Base-by-base conservation (phyloP, 2,113 vertebrate species). In the Macquaria australasica region DNA sequence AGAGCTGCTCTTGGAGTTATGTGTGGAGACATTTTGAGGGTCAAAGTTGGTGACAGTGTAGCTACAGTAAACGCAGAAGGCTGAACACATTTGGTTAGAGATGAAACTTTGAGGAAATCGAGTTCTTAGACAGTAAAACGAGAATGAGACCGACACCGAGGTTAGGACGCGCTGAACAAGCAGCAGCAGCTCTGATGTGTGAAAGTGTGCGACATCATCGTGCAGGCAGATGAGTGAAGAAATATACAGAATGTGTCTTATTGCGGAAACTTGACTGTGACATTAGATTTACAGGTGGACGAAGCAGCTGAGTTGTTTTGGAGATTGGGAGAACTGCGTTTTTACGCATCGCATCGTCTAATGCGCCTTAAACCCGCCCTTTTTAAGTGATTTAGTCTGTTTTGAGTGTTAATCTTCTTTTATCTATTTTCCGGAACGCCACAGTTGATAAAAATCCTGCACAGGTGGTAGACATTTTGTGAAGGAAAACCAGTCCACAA, bases 91-190 rank as follows among this genome's bases (percentile, higher is more conserved):
- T 45, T 55, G 16, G 58, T 21, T 68, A 31, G 0, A 4, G 6
- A 8, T 25, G 18, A 77, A 90, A 90, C 72, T 86, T 87, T 73
- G 16, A 51, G 21, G 41, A 51, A 20, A 37, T 62, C 8, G 11
- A 23, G 23, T 37, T 21, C 6, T 56, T 41, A 1, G 15, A 20
- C 8, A 25, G 45, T 16, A 18, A 20, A 43, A 56, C 0, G n/a
- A 5, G 20, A 25, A 34, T 28, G 3, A 8, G 51, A 56, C 3
- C 25, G 39, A 28, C 3, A 2, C 12, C 1, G 62, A 28, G 31
- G 15, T 3, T 7, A 2, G 15, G 64, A n/a, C 20, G 71, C 28
- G 28, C 23, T 3, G 14, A 21, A 14, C 12, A 1, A 6, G 25
- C 50, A 14, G 62, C 11, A 10, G 53, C 56, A 39, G 12, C 51